These are phyloP conservation scores for Hydrocynus forskahlii DNA, from an alignment of 2,797 vertebrate genomes.

Conservation along the genomic window DNA sequence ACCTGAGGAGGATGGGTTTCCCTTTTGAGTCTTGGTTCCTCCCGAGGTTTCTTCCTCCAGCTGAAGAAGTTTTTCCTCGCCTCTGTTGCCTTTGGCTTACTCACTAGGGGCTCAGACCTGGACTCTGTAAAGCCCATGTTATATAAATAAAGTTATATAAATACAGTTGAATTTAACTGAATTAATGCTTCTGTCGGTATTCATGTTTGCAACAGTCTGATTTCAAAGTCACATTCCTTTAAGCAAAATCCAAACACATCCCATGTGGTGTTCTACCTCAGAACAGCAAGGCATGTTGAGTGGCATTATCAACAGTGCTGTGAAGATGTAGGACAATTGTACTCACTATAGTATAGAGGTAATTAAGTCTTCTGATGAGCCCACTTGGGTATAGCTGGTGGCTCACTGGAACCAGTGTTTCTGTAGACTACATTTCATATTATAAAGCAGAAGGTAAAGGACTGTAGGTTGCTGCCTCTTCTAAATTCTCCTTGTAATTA, in stretches of 20 bases:
- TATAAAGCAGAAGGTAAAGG: not conserved
- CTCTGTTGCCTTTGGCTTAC: too few relatives aligned
- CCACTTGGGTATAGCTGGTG: not conserved
- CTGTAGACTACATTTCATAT: not conserved
- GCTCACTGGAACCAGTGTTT: too few relatives aligned
- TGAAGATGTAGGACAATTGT: slow-evolving; percentile 20
- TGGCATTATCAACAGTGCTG: not conserved
- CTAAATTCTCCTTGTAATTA: not conserved
- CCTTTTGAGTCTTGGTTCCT: too few relatives aligned
- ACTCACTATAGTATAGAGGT: not conserved
- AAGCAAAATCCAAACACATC: not conserved
- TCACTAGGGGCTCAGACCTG: too few relatives aligned
- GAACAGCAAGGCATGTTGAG: not conserved
- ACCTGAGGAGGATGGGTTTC: too few relatives aligned
- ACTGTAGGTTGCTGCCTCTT: not conserved
- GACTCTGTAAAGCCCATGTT: too few relatives aligned
- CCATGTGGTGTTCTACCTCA: not conserved
- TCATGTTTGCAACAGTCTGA: not conserved
- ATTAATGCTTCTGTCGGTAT: too few relatives aligned
- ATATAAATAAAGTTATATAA: too few relatives aligned
- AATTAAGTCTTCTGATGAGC: slow-evolving; percentile 22
- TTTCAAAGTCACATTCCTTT: not conserved
- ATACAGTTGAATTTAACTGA: too few relatives aligned
- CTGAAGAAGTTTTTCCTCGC: too few relatives aligned
- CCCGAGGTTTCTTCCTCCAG: too few relatives aligned